A percentile compares a stretch with the other conserved stretches of the same genome.
phyloP scores from a whole-genome alignment of 2,888 invertebrate species.

The Platypus cylindrus region DNA sequence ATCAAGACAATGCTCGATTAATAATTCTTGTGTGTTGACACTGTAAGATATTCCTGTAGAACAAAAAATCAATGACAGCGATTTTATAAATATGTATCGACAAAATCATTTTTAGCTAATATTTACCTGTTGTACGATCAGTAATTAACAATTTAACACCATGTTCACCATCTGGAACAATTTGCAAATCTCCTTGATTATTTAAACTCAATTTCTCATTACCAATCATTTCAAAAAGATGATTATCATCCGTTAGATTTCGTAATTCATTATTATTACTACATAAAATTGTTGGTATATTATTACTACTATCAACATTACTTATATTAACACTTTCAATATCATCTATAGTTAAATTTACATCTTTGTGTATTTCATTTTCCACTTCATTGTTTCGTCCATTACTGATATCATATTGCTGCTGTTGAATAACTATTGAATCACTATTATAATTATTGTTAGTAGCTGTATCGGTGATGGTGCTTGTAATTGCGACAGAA shows the following conservation, averaged over 20 bases:
- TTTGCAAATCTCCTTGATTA: constrained; percentile 16
- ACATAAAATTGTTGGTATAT: constrained; percentile 25
- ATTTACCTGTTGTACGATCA: constrained; percentile 30
- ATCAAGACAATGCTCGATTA: constrained; percentile 30
- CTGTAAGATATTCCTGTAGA: constrained; percentile 24
- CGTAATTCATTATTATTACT: constrained; percentile 25
- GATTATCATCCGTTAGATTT: constrained; percentile 21
- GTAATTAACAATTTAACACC: constrained; percentile 34
- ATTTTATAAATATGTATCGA: constrained; percentile 1
- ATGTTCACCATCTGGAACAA: constrained; percentile 25
- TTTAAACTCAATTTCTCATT: constrained; percentile 3
- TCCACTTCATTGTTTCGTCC: no score
- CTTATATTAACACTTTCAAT: constrained; percentile 9
- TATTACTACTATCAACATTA: constrained; percentile 15
- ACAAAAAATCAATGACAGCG: constrained; percentile 2
- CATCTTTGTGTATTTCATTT: no score
- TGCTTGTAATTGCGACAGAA: no score
- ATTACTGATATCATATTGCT: constrained; percentile 16
- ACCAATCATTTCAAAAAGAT: constrained; percentile 24
- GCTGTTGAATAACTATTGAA: constrained; percentile 30
- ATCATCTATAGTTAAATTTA: constrained; percentile 19
- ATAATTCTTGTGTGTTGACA: constrained; percentile 26
- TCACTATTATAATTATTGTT: constrained; percentile 21
- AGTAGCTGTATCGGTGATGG: no score
- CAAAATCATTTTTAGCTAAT: constrained; percentile 9